phyloP scores from a whole-genome alignment of 2,888 invertebrate genomes.

The Acronicta aceris region DNA sequence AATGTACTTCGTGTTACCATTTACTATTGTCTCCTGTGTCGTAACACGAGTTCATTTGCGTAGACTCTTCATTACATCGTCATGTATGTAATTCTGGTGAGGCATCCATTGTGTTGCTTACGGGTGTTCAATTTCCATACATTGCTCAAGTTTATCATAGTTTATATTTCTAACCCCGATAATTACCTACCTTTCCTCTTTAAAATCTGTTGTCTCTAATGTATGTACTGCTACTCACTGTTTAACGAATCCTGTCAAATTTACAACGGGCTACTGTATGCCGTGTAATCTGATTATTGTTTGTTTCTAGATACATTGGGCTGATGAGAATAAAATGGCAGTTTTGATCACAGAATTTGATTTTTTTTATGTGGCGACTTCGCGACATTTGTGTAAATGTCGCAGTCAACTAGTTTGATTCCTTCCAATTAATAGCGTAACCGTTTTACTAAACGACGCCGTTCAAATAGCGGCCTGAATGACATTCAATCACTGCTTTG shows the following conservation, averaged over 20 bases:
- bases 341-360: constrained; percentile 60
- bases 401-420: too few relatives aligned
- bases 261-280: constrained; percentile 26
- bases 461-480: too few relatives aligned
- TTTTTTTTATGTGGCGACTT: constrained; percentile 45
- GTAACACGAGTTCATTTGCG: constrained; percentile 7
- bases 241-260: constrained; percentile 38
- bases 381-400: neutral
- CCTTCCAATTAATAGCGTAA: too few relatives aligned
- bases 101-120: constrained; percentile 15
- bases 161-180: constrained; percentile 50
- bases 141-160: constrained; percentile 55
- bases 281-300: constrained; percentile 42
- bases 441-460: too few relatives aligned
- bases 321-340: constrained; percentile 63
- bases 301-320: constrained; percentile 55
- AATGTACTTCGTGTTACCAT: constrained; percentile 27
- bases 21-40: constrained; percentile 12
- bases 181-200: constrained; percentile 30
- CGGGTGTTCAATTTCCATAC: constrained; percentile 27
- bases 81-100: constrained; percentile 8
- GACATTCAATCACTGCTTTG: too few relatives aligned
- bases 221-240: constrained; percentile 20
- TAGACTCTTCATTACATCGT: neutral
- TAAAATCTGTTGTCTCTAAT: constrained; percentile 31